Evolutionary conservation across 1,140 invertebrate genomes (phyloP), one percentile per base, ranked within the genome.

Genomic region (Marisa cornuarietis): DNA sequence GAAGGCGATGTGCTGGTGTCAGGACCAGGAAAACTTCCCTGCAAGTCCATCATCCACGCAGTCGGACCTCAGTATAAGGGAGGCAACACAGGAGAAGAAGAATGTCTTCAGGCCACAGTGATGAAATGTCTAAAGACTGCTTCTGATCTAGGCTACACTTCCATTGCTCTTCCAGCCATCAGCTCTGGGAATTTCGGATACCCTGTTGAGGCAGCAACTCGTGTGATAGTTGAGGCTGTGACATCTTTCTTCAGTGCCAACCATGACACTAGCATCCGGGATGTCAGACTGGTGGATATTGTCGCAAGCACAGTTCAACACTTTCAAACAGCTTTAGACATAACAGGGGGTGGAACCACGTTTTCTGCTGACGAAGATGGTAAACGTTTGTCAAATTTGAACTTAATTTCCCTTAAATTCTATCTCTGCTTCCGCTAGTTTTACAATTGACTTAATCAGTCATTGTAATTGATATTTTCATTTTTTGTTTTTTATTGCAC

Each of bases 121-220:
- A 69, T 78, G 49, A 22, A 54, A 26, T 62, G 71, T n/a, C 14
- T 79, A 24, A 52, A 73, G 26, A 26, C 61, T 0, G 71, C 78
- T 54, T 24, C 26, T 16, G 31, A 42, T 18, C 1, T 20, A 16
- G 18, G 52, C 26, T 71, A 72, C 49, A 58, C 69, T 6, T 79
- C 78, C 14, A 73, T 79, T 65, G 78, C 78, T 22, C 42, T 79
- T n/a, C 78, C 78, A n/a, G 83, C 85, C n/a, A 71, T 86, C 24
- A 83, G 82, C 72, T 71, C 85, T 22, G 85, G 85, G 13, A 81
- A 83, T 18, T 85, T 83, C 80, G 65, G 75, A 6, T 83, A 82
- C 69, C 84, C 84, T 31, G 4, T 68, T 4, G 9, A 72, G 13
- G 66, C 71, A 24, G 80, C 82, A 18, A 80, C 79, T 18, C 71